These are phyloP conservation scores for Penelope pileata DNA, from an alignment of 2,113 vertebrate genomes.

Conservation along the genomic window DNA sequence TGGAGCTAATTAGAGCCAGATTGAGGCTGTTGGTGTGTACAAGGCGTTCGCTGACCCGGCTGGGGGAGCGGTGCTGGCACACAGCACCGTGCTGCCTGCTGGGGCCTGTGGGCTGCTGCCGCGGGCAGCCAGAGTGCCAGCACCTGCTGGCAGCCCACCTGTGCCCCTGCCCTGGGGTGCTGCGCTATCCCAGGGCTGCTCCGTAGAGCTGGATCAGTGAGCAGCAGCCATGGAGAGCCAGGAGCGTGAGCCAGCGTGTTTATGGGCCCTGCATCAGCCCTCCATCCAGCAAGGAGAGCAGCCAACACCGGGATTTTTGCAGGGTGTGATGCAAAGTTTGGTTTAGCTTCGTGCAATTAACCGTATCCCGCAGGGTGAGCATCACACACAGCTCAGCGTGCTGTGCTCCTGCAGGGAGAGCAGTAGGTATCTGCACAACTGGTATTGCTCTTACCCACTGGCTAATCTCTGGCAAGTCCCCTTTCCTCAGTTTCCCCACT, in stretches of 20 bases:
- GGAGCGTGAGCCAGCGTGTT: neutral
- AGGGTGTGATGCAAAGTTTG: neutral
- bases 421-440: neutral
- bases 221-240: neutral
- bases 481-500: neutral
- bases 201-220: neutral
- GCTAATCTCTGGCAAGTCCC: neutral
- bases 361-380: too few species aligned
- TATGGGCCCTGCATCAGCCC: neutral
- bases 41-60: neutral
- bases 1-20: constrained; percentile 71
- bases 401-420: neutral
- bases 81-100: rapidly evolving
- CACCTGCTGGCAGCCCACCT: neutral
- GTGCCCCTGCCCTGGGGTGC: rapidly evolving
- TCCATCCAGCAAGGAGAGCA: neutral
- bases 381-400: rapidly evolving
- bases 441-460: neutral
- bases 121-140: rapidly evolving
- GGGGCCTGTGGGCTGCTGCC: neutral
- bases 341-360: neutral
- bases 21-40: neutral
- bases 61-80: neutral
- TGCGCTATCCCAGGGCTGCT: rapidly evolving
- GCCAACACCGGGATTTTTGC: neutral